Conservation (phyloP, 1,140 invertebrate genomes). For the Cydia pomonella region DNA sequence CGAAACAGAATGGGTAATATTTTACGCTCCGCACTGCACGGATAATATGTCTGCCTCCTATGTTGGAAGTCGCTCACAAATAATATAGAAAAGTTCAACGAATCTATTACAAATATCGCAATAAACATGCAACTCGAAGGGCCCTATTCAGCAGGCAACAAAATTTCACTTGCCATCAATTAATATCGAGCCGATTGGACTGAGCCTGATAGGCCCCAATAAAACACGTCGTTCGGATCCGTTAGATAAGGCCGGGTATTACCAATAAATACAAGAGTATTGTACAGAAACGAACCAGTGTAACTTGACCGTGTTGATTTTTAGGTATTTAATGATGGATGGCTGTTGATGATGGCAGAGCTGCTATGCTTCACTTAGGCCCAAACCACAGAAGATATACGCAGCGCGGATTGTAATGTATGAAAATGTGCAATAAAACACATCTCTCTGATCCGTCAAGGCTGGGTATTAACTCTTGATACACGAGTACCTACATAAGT, state of each 20-base stretch:
- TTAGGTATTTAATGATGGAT: too few relatives aligned
- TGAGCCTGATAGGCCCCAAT: conserved; percentile 13
- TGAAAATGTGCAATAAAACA: too few relatives aligned
- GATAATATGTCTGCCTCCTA: too few relatives aligned
- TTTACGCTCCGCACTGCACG: too few relatives aligned
- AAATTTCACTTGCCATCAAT: conserved; percentile 30
- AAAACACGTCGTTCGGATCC: conserved; percentile 30
- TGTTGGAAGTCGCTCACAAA: not conserved
- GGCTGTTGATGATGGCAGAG: too few relatives aligned
- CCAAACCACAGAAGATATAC: too few relatives aligned
- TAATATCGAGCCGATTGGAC: conserved; percentile 16
- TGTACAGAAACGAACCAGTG: not conserved
- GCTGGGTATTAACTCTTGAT: too few relatives aligned
- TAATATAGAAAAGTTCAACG: not conserved
- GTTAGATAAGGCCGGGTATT: conserved; percentile 6
- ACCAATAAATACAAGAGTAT: not conserved
- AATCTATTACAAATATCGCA: not conserved
- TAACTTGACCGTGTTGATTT: not conserved
- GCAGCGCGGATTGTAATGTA: too few relatives aligned
- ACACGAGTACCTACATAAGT: too few relatives aligned
- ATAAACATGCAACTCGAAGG: not conserved
- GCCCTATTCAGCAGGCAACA: not conserved
- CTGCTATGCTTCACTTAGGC: too few relatives aligned
- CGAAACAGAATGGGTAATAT: too few relatives aligned
- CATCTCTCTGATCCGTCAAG: too few relatives aligned